Evolutionary conservation across 2,113 vertebrate species (phyloP).

Genomic region (Lepidothrix coronata): DNA sequence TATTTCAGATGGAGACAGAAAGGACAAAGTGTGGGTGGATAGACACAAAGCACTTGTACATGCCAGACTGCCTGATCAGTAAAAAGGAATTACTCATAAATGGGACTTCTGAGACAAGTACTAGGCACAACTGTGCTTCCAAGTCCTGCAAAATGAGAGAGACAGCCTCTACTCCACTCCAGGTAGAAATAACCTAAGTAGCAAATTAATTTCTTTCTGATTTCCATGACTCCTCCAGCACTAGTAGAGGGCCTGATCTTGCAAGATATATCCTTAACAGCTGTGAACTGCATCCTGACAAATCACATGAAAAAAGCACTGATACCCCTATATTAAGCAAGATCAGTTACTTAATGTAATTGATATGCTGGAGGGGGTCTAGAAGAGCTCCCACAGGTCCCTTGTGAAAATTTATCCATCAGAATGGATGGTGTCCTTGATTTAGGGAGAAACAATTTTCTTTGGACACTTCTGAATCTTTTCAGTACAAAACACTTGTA

Average conservation of each 20-base stretch:
- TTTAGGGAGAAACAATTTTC: not conserved
- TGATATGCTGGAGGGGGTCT: not conserved
- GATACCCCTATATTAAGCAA: not conserved
- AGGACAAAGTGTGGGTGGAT: constrained; percentile 10
- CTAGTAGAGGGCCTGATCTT: not conserved
- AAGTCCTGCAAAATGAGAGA: not conserved
- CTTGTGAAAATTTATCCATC: not conserved
- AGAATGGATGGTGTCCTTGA: not conserved
- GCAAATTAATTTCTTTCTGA: not conserved
- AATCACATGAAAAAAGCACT: not conserved
- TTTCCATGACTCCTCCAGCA: not conserved
- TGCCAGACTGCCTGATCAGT: not conserved
- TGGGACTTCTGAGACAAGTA: not conserved
- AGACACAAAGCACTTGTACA: not conserved
- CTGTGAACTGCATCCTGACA: not conserved
- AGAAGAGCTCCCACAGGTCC: not conserved
- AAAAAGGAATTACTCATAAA: not conserved
- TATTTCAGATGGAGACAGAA: constrained; percentile 6
- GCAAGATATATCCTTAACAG: not conserved
- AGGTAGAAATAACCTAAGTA: not conserved
- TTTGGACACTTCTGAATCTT: not conserved
- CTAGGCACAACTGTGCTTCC: not conserved
- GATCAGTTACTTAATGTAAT: not conserved
- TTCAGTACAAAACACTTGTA: not conserved
- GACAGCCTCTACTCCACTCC: not conserved